These are phyloP conservation scores for Malurus alboscapulatus DNA, from an alignment of 2,113 vertebrate genomes.

Conservation along the genomic window DNA sequence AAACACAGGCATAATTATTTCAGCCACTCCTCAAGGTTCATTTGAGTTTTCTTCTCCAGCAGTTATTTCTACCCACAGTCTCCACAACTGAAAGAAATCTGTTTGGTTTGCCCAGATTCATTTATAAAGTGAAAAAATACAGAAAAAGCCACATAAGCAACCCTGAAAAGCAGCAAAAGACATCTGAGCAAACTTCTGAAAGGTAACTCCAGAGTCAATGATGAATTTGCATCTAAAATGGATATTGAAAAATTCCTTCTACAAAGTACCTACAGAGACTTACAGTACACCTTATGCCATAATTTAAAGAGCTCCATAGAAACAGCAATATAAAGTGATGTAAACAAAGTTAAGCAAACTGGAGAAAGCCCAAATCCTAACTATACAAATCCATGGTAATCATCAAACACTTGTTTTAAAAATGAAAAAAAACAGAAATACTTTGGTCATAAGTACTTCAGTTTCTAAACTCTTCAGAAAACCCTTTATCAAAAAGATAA, in stretches of 20 bases:
- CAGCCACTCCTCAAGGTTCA: neutral
- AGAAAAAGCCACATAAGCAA: neutral
- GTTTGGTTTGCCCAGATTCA: neutral
- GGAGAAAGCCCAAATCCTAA: neutral
- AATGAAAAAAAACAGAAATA: neutral
- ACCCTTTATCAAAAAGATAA: neutral
- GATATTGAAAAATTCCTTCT: neutral
- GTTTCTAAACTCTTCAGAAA: neutral
- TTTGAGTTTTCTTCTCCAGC: neutral
- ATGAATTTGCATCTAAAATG: neutral
- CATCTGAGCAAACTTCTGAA: neutral
- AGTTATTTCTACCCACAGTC: neutral
- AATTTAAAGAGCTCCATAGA: neutral
- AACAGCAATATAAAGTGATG: neutral
- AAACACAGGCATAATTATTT: constrained; percentile 15
- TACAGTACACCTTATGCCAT: neutral
- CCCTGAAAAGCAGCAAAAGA: neutral
- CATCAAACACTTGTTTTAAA: neutral
- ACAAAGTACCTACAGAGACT: neutral
- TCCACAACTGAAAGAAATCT: neutral
- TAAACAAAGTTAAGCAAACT: neutral
- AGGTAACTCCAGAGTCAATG: neutral
- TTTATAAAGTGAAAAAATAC: neutral
- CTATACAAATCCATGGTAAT: neutral
- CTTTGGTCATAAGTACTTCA: neutral